A percentile compares a stretch with the other conserved stretches of the same genome.
Conservation (phyloP, 2,888 invertebrate species). For the Ganaspis brasiliensis region DNA sequence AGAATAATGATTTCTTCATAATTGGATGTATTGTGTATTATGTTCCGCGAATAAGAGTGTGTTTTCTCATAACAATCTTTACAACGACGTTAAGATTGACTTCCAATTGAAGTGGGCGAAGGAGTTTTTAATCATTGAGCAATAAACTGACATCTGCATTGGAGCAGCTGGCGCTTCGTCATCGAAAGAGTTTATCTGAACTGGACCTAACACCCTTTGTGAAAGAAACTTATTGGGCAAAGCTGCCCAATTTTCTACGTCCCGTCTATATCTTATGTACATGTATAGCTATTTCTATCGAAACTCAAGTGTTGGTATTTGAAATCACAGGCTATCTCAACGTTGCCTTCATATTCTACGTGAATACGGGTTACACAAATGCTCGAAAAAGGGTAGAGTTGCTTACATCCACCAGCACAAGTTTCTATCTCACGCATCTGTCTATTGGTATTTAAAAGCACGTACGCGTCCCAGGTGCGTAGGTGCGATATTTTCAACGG, state of each 20-base stretch:
- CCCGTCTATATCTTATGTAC: constrained; percentile 7
- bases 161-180: constrained; percentile 32
- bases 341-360: constrained; percentile 4
- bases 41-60: neutral
- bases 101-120: neutral
- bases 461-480: constrained; percentile 32
- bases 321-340: constrained; percentile 19
- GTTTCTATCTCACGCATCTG: constrained; percentile 26
- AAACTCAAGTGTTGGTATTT: constrained; percentile 6
- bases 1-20: too few relatives aligned
- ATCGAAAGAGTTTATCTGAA: constrained; percentile 10
- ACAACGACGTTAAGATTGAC: neutral
- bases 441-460: constrained; percentile 28
- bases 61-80: neutral
- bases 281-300: constrained; percentile 4
- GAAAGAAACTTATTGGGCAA: constrained; percentile 23
- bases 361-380: constrained; percentile 4
- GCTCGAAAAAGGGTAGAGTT: constrained; percentile 21
- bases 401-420: constrained; percentile 1
- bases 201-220: constrained; percentile 31
- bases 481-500: constrained; percentile 39
- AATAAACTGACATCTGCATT: constrained; percentile 40
- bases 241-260: constrained; percentile 37
- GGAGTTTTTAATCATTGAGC: constrained; percentile 26
- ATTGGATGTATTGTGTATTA: neutral